A percentile compares a stretch with the other conserved stretches of the same genome.
phyloP scores from a whole-genome alignment of 64 coral and sea anemone genomes.

The Platygyra sinensis region DNA sequence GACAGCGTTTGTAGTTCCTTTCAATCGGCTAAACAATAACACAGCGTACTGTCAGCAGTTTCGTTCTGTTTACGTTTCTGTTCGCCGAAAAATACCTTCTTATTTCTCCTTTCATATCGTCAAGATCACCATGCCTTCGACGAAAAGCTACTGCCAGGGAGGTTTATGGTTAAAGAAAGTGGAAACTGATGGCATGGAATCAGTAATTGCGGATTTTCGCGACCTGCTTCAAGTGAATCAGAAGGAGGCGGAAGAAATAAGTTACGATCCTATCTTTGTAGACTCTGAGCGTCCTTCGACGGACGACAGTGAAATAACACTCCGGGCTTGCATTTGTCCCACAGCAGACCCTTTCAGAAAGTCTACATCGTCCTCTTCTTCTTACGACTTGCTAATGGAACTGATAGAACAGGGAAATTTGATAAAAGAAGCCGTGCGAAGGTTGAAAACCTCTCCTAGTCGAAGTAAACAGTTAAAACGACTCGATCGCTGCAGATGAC shows the following conservation, averaged over 20 bases:
- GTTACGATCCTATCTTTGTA: constrained; percentile 8
- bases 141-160: constrained; percentile 74
- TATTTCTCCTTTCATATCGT: neutral
- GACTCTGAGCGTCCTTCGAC: constrained; percentile 46
- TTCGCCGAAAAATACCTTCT: neutral
- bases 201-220: constrained; percentile 85
- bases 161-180: constrained; percentile 71
- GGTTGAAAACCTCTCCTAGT: constrained; percentile 57
- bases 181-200: constrained; percentile 66
- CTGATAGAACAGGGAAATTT: constrained; percentile 75
- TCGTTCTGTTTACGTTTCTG: constrained; percentile 8
- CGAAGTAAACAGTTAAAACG: constrained; percentile 93
- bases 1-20: constrained; percentile 66
- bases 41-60: constrained; percentile 26
- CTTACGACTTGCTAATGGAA: constrained; percentile 79
- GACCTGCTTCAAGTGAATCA: constrained; percentile 84
- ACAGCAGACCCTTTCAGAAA: constrained; percentile 86
- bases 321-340: constrained; percentile 81
- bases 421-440: constrained; percentile 89
- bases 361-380: constrained; percentile 83
- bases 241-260: constrained; percentile 45
- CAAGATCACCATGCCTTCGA: constrained; percentile 62
- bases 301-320: constrained; percentile 29
- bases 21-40: constrained; percentile 83
- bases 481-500: constrained; percentile 61